Conservation (phyloP, 2,888 invertebrate genomes). For the Nycteola revayana region DNA sequence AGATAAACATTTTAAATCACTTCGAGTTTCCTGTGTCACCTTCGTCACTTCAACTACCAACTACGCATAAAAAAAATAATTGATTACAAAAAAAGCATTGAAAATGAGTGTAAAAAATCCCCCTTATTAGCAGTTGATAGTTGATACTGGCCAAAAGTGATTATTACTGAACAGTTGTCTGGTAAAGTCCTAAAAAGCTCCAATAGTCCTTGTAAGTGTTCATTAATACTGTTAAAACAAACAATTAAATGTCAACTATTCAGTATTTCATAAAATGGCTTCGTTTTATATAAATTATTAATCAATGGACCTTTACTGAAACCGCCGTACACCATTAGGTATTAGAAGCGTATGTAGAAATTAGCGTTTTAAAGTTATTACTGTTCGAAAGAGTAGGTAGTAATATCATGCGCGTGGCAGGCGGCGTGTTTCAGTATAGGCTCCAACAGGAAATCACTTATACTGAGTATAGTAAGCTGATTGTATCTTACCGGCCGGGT, state of each 20-base stretch:
- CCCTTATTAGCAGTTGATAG: constrained; percentile 75
- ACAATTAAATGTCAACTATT: constrained; percentile 53
- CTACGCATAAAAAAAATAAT: constrained; percentile 59
- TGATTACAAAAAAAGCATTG: constrained; percentile 56
- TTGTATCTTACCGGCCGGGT: constrained; percentile 81
- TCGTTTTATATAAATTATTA: constrained; percentile 66
- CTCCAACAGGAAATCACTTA: constrained; percentile 73
- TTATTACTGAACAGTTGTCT: constrained; percentile 61
- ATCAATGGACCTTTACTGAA: constrained; percentile 68
- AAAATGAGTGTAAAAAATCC: constrained; percentile 59
- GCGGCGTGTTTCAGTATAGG: constrained; percentile 72
- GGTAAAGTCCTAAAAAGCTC: neutral
- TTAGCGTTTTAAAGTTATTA: constrained; percentile 34
- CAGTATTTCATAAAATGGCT: constrained; percentile 63
- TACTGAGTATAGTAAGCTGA: constrained; percentile 80
- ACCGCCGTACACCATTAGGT: constrained; percentile 46
- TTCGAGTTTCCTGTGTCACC: constrained; percentile 71
- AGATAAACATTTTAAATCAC: constrained; percentile 31
- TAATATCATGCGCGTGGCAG: constrained; percentile 46
- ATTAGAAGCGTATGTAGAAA: constrained; percentile 42
- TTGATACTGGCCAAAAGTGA: constrained; percentile 64
- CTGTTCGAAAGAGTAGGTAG: constrained; percentile 31
- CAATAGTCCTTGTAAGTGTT: neutral
- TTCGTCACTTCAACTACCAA: constrained; percentile 76
- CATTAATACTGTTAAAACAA: no score